These are phyloP conservation scores for Berghia stephanieae DNA, from an alignment of 1,140 invertebrate species.

Conservation along the genomic window DNA sequence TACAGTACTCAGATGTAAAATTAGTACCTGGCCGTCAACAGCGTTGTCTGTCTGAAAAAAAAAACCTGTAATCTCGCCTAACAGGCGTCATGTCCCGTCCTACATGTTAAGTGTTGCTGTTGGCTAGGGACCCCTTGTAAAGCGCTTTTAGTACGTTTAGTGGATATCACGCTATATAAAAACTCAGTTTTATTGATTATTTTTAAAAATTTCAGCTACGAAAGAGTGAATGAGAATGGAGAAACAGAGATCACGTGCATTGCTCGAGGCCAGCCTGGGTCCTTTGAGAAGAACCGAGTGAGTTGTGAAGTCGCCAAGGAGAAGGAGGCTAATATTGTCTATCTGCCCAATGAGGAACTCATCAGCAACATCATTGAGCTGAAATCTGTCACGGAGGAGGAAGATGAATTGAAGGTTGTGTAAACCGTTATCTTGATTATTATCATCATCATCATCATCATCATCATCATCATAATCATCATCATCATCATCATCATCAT, in stretches of 20 bases:
- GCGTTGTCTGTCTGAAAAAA: too few relatives aligned
- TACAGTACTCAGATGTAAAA: too few relatives aligned
- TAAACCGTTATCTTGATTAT: too few relatives aligned
- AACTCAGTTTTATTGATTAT: too few relatives aligned
- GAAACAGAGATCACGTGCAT: constrained; percentile 26
- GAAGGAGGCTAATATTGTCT: constrained; percentile 13
- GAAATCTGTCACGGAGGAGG: background rate
- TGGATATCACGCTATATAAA: too few relatives aligned
- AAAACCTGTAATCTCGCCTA: too few relatives aligned
- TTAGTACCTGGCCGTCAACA: too few relatives aligned
- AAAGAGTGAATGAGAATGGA: background rate
- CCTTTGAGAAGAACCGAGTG: background rate
- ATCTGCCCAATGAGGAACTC: constrained; percentile 19
- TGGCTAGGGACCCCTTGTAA: too few relatives aligned
- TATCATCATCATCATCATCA: background rate
- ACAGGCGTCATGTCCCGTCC: too few relatives aligned
- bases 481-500: constrained; percentile 13
- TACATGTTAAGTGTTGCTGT: too few relatives aligned
- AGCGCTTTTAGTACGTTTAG: too few relatives aligned
- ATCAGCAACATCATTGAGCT: constrained; percentile 23
- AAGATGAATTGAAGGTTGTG: constrained; percentile 21
- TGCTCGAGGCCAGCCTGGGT: constrained; percentile 20
- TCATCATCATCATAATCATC: too few relatives aligned
- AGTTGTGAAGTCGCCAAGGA: constrained; percentile 7
- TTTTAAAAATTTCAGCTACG: background rate